phyloP scores from a whole-genome alignment of 2,797 vertebrate species.

The Rallus crepitans region DNA sequence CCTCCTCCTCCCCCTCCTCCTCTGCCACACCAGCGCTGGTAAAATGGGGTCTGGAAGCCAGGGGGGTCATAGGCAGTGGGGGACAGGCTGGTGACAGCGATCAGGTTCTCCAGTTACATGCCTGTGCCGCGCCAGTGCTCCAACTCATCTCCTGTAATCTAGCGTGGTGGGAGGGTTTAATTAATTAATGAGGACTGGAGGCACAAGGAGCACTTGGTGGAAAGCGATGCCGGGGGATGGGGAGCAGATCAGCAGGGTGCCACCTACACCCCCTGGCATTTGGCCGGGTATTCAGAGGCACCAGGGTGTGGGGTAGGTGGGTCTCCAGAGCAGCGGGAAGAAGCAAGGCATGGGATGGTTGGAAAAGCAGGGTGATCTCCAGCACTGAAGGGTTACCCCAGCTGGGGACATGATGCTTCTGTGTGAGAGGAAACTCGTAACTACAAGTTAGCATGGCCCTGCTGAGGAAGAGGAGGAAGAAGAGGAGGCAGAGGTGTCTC shows the following conservation, averaged over 20 bases:
- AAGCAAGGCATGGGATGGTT: accelerated
- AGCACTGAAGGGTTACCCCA: accelerated
- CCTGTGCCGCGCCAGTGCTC: accelerated
- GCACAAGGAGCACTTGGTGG: not conserved
- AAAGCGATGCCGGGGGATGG: not conserved
- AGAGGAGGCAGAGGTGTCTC: not conserved
- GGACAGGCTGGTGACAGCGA: not conserved
- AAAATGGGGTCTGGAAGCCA: not conserved
- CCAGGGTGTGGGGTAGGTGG: accelerated
- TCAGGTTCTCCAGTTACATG: not conserved
- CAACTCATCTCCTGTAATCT: not conserved
- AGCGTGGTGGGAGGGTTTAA: not conserved
- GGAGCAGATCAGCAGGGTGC: accelerated
- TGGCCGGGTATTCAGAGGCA: accelerated
- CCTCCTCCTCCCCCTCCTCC: not conserved
- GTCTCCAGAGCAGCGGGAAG: accelerated
- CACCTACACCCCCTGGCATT: accelerated
- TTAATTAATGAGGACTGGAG: constrained; percentile 19
- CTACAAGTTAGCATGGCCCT: not conserved
- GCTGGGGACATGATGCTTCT: not conserved
- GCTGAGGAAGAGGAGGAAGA: not conserved
- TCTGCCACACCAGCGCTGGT: not conserved
- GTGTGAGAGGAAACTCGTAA: not conserved
- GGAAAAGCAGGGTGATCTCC: not conserved
- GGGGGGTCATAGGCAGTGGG: not conserved